Conservation (phyloP, 2,888 invertebrate genomes). For the Netelia melanura region DNA sequence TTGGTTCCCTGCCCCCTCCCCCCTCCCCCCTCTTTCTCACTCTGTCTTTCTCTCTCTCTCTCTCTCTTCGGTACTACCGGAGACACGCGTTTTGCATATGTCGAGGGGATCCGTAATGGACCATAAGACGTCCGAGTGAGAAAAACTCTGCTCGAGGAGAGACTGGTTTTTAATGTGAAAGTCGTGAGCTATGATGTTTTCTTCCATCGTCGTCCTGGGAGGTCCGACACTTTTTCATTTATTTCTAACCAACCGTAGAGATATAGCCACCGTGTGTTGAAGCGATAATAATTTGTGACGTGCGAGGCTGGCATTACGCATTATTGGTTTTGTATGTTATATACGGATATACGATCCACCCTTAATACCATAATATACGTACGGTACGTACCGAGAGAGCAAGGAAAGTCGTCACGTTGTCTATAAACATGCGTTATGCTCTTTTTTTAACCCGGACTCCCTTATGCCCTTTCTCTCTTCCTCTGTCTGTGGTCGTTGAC, state of each 20-base stretch:
- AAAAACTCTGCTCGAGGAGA: constrained; percentile 45
- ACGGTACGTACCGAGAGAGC: neutral
- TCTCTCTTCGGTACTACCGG: neutral
- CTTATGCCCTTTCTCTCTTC: constrained; percentile 4
- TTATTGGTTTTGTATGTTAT: constrained; percentile 63
- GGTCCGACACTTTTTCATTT: constrained; percentile 41
- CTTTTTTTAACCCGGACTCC: constrained; percentile 18
- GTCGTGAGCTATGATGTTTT: constrained; percentile 67
- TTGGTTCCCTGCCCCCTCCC: no score
- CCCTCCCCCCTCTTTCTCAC: no score
- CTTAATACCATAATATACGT: constrained; percentile 19
- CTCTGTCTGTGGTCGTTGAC: constrained; percentile 41
- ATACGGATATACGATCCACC: constrained; percentile 3
- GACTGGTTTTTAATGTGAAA: constrained; percentile 66
- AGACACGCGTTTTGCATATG: constrained; percentile 23
- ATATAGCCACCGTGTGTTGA: constrained; percentile 36
- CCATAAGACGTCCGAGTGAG: constrained; percentile 42
- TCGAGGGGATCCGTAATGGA: constrained; percentile 25
- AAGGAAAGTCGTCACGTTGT: constrained; percentile 61
- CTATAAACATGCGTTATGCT: constrained; percentile 36
- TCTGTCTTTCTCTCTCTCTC: no score
- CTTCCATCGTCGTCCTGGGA: constrained; percentile 53
- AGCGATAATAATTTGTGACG: constrained; percentile 65
- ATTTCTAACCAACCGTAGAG: constrained; percentile 6
- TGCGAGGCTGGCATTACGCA: constrained; percentile 65